phyloP scores from a whole-genome alignment of 1,140 invertebrate species.

The Danaus plexippus region DNA sequence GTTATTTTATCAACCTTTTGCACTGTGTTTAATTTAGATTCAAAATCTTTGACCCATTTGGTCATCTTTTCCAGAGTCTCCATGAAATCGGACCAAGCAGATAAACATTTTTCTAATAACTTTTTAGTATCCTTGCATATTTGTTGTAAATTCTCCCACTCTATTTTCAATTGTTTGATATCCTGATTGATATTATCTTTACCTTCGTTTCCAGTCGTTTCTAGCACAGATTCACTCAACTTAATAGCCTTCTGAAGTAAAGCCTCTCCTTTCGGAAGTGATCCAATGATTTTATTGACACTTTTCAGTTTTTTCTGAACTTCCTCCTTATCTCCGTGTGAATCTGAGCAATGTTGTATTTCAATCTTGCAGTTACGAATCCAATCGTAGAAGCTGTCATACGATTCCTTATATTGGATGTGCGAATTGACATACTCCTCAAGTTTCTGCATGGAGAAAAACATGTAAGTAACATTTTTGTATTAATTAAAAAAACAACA shows the following conservation, averaged over 20 bases:
- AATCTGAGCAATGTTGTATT: slow-evolving; percentile 87
- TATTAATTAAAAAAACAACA: slow-evolving; percentile 55
- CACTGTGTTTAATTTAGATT: slow-evolving; percentile 76
- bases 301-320: slow-evolving; percentile 82
- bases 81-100: slow-evolving; percentile 89
- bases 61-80: slow-evolving; percentile 83
- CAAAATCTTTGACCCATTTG: slow-evolving; percentile 84
- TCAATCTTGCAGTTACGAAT: slow-evolving; percentile 86
- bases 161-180: slow-evolving; percentile 85
- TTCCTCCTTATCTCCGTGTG: slow-evolving; percentile 85
- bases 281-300: slow-evolving; percentile 78
- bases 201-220: slow-evolving; percentile 88
- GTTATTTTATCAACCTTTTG: slow-evolving; percentile 85
- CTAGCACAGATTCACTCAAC: slow-evolving; percentile 83
- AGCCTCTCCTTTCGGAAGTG: slow-evolving; percentile 79
- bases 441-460: slow-evolving; percentile 70
- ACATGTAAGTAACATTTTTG: slow-evolving; percentile 82
- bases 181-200: slow-evolving; percentile 89
- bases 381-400: slow-evolving; percentile 89
- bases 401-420: slow-evolving; percentile 87
- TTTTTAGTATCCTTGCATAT: slow-evolving; percentile 85
- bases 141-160: slow-evolving; percentile 90
- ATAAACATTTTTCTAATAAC: slow-evolving; percentile 84
- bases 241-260: slow-evolving; percentile 83
- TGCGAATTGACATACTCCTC: slow-evolving; percentile 89